Percentiles rank a stretch among this genome's conserved stretches.
These are phyloP conservation scores for Ptychadena robeensis DNA, from an alignment of 2,797 vertebrate genomes.

Conservation along the genomic window DNA sequence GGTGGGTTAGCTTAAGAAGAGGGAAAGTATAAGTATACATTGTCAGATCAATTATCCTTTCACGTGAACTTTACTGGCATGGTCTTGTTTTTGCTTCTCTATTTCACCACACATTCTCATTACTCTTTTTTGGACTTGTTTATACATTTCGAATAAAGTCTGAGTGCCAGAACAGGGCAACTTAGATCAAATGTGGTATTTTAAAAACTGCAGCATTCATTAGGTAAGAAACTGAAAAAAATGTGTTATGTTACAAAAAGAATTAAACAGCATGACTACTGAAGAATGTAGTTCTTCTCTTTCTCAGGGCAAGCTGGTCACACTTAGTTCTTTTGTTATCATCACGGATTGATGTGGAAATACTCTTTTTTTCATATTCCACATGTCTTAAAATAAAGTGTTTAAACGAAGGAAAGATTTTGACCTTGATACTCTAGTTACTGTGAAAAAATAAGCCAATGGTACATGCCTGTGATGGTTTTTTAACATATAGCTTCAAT, in stretches of 20 bases:
- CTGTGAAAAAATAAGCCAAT: background rate
- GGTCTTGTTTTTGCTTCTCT: no score
- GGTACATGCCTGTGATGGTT: background rate
- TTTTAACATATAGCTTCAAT: background rate
- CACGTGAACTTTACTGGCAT: no score
- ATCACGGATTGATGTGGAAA: background rate
- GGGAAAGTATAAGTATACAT: no score
- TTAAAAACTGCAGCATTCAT: background rate
- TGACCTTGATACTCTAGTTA: background rate
- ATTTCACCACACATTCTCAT: background rate
- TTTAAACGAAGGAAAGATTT: background rate
- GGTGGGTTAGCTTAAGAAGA: no score
- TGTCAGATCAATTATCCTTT: no score
- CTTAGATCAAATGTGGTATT: background rate
- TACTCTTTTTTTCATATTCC: background rate
- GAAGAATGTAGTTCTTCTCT: background rate
- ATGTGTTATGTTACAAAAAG: background rate
- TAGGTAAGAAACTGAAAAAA: background rate
- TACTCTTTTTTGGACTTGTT: background rate
- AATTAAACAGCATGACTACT: background rate
- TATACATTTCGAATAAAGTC: background rate
- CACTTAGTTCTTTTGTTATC: background rate
- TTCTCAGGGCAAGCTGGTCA: conserved; percentile 3
- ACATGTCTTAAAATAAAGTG: background rate
- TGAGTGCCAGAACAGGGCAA: background rate